Percentiles rank a stretch among this genome's conserved stretches.
Evolutionary conservation across 2,888 invertebrate species (phyloP).

Genomic region (Pseudanteris insignis): DNA sequence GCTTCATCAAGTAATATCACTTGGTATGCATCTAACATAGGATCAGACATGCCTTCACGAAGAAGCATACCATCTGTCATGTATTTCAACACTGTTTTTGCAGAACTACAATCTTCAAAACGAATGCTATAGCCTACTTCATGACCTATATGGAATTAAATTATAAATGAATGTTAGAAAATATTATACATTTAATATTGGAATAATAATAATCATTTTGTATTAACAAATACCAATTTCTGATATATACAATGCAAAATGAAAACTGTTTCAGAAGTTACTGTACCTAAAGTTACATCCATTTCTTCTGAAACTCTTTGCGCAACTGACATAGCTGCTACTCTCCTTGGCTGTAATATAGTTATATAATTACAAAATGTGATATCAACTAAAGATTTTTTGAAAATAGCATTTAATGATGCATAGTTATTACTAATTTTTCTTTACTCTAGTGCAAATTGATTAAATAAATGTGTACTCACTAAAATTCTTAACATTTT

Average conservation of each 20-base stretch:
- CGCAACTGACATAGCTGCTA: slow-evolving; percentile 99
- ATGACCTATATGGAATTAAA: slow-evolving; percentile 71
- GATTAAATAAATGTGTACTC: too few species aligned
- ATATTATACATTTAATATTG: too few species aligned
- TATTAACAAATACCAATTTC: too few species aligned
- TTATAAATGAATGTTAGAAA: too few species aligned
- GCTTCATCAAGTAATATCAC: slow-evolving; percentile 97
- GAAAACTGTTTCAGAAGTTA: too few species aligned
- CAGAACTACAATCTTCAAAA: slow-evolving; percentile 98
- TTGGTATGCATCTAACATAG: slow-evolving; percentile 95
- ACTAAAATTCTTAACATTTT: too few species aligned
- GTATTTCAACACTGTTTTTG: slow-evolving; percentile 93
- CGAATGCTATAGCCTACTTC: slow-evolving; percentile 97
- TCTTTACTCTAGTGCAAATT: too few species aligned
- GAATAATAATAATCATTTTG: too few species aligned
- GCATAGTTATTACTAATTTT: too few species aligned
- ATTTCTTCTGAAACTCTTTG: slow-evolving; percentile 99
- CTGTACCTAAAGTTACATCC: slow-evolving; percentile 91
- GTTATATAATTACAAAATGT: slow-evolving; percentile 8
- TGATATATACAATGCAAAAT: too few species aligned
- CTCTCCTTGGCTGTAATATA: slow-evolving; percentile 73
- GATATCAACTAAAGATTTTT: too few species aligned
- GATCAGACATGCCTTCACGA: slow-evolving; percentile 99
- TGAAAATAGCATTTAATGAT: too few species aligned
- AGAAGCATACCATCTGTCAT: slow-evolving; percentile 99